These are phyloP conservation scores for Epinotia bilunana DNA, from an alignment of 2,888 invertebrate genomes.

Conservation along the genomic window DNA sequence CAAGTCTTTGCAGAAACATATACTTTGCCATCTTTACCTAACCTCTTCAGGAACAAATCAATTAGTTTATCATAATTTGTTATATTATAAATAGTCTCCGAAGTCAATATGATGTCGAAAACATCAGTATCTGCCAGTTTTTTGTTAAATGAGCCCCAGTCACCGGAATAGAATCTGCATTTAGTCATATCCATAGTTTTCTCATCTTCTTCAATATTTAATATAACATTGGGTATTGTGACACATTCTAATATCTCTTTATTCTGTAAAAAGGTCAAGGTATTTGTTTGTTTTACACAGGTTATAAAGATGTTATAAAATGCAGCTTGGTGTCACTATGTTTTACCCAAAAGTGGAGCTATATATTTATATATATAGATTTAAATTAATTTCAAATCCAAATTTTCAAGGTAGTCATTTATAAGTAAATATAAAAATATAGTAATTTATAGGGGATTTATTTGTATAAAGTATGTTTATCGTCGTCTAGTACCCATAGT, in stretches of 20 bases:
- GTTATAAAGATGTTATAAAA: too few species aligned
- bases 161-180: conserved; percentile 88
- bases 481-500: too few species aligned
- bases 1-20: conserved; percentile 95
- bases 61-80: conserved; percentile 91
- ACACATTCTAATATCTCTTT: conserved; percentile 90
- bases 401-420: neutral
- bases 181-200: conserved; percentile 60
- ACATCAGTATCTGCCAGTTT: conserved; percentile 69
- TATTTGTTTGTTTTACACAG: too few species aligned
- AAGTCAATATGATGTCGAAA: conserved; percentile 94
- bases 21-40: conserved; percentile 85
- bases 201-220: conserved; percentile 84
- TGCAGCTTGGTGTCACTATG: too few species aligned
- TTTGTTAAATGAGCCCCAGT: conserved; percentile 87
- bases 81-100: conserved; percentile 96
- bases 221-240: conserved; percentile 92
- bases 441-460: too few species aligned
- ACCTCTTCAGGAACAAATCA: conserved; percentile 85
- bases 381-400: neutral
- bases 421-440: too few species aligned
- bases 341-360: too few species aligned
- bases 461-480: too few species aligned
- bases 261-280: conserved; percentile 86
- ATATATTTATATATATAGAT: too few species aligned